Conservation (phyloP, 2,888 invertebrate species). For the Thyatira batis region DNA sequence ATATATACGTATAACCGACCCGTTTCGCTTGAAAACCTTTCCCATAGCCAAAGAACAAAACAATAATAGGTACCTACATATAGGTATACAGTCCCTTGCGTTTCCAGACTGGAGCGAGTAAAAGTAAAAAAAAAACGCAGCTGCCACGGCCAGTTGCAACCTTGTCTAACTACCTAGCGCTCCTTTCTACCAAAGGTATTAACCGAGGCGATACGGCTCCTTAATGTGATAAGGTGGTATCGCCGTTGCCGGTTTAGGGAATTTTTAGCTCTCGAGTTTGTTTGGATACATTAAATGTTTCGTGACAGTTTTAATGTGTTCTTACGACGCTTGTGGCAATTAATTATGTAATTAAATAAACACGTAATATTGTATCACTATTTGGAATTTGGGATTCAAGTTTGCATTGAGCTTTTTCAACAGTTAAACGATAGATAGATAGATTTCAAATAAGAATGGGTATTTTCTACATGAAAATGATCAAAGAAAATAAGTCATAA, state of each 20-base stretch:
- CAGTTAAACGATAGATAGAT: too few relatives aligned
- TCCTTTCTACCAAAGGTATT: slow-evolving; percentile 42
- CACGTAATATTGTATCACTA: neutral
- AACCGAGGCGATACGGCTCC: slow-evolving; percentile 36
- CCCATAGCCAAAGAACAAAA: slow-evolving; percentile 61
- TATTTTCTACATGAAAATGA: too few relatives aligned
- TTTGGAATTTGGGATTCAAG: too few relatives aligned
- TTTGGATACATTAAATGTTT: slow-evolving; percentile 48
- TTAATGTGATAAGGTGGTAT: slow-evolving; percentile 61
- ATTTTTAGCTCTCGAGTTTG: slow-evolving; percentile 55
- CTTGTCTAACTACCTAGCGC: slow-evolving; percentile 56
- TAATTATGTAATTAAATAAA: slow-evolving; percentile 1
- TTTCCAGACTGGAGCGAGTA: slow-evolving; percentile 68
- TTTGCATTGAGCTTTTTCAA: too few relatives aligned
- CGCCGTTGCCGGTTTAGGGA: slow-evolving; percentile 61
- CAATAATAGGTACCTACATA: slow-evolving; percentile 41
- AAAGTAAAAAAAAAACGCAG: slow-evolving; percentile 71
- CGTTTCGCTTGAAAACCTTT: slow-evolving; percentile 49
- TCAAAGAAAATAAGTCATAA: too few relatives aligned
- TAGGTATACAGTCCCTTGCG: slow-evolving; percentile 54
- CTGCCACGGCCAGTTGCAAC: slow-evolving; percentile 57
- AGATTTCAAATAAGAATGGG: too few relatives aligned
- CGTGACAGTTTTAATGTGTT: slow-evolving; percentile 31
- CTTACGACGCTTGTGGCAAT: neutral
- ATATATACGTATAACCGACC: slow-evolving; percentile 22